Base-by-base conservation (phyloP, 2,888 invertebrate species). In the Eristalis arbustorum region DNA sequence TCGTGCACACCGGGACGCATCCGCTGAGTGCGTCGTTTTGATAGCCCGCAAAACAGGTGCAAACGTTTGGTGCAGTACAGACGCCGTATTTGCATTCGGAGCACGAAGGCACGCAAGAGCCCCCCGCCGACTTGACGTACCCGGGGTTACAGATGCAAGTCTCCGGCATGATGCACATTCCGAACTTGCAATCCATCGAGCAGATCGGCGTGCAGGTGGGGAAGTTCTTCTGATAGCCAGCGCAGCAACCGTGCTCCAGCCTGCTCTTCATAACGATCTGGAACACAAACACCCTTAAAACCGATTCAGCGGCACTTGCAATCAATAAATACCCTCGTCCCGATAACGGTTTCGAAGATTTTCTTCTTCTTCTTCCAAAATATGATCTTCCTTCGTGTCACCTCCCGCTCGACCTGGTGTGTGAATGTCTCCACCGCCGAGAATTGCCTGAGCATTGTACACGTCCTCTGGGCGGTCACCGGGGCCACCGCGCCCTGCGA, bases 101-200 rank as follows among this genome's bases (percentile, higher is more conserved):
- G 42, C 88, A 88, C 37, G 75, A 1, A 5, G 87, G 89, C 25
- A 56, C 61, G 62, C 88, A 84, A 1, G 34, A 73, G 11, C 89
- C 89, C 28, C 79, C 23, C 0, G 22, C 2, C 2, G 18, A 11
- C 23, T 77, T 34, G 1, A 68, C 14, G 34, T 76, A 92, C 1
- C 92, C 92, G 13, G 66, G 31, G 4, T 89, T 73, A 80, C 94
- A 94, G n/a, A 91, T 89, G 76, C 94, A 94, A 4, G 89, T 88
- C 34, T 92, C 90, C 1, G 92, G 92, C 0, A 90, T 91, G 10
- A 90, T 82, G 82, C 93, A 93, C 25, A 88, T 88, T 31, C 92
- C 92, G 88, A 91, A 84, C 1, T 89, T 81, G 59, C 92, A 92
- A 4, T 90, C 92, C 71, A 91, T 25, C 1, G 91, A 90, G n/a